Evolutionary conservation across 2,797 vertebrate genomes (phyloP), one percentile per base, ranked within the genome.

Genomic region (Melanotaenia nigrans): DNA sequence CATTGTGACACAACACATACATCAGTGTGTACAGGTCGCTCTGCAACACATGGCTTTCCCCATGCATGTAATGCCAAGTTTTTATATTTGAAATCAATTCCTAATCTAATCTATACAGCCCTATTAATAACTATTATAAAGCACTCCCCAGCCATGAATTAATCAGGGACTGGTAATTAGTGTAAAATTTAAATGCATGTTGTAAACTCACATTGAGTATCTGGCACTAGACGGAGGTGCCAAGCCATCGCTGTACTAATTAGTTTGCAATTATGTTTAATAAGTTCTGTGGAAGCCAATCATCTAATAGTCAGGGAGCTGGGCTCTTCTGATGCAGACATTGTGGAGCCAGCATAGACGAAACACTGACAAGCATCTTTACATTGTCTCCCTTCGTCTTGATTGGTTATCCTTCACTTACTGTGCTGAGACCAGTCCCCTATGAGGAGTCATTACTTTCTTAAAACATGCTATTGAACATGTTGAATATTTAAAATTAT

Each of bases 201-300:
- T 93, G 92, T 93, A 95, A 95, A 94, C 88, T 92, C 87, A 87
- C 92, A 92, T 89, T 24, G 89, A 94, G 93, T 91, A 92, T 93
- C 94, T 94, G 85, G 78, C 90, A 92, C 89, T 90, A 93, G 89
- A 91, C 86, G 81, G 87, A 93, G 93, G 93, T 94, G 92, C 92
- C 93, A 94, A 93, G 92, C 91, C 93, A 92, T 94, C 86, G 85
- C 90, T 90, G 91, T 89, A 90, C 93, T 95, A 95, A 95, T 95
- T 95, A 95, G 92, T 93, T 94, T 92, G 93, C 93, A 95, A 95
- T 95, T 94, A 95, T 90, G 89, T 93, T 93, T 94, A 95, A 94
- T 95, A 95, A 93, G 89, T 94, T 95, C 90, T 92, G 90, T 91
- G 91, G 88, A 93, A 95, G 93, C 90, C 86, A 91, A 91, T 93